phyloP scores from a whole-genome alignment of 2,113 vertebrate species.

The Excalfactoria chinensis region DNA sequence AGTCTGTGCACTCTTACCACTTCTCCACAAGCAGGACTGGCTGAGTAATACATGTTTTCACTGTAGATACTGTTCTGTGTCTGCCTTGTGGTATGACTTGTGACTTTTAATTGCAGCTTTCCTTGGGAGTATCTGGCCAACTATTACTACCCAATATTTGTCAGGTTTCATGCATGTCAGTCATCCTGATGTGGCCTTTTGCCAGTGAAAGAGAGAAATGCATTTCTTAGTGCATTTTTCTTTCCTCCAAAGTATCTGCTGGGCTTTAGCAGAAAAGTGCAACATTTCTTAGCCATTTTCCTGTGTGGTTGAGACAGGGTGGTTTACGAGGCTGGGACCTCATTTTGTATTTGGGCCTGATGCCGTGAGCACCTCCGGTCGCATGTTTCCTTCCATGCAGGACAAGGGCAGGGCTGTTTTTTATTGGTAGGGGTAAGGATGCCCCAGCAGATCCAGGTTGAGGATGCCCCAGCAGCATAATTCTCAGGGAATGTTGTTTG shows the following conservation, averaged over 20 bases:
- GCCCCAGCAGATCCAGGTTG: background rate
- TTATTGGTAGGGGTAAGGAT: background rate
- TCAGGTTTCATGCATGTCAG: background rate
- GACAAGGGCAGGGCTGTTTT: background rate
- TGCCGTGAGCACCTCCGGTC: background rate
- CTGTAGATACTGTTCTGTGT: background rate
- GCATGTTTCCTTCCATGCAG: background rate
- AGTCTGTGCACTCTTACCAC: background rate
- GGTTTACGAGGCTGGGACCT: background rate
- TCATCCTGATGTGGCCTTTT: background rate
- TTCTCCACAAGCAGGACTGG: background rate
- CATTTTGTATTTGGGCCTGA: background rate
- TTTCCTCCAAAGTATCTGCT: background rate
- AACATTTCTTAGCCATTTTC: background rate
- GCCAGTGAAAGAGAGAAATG: background rate
- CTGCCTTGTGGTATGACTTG: background rate
- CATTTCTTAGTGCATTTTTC: background rate
- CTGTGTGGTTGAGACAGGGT: background rate
- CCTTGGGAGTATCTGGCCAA: background rate
- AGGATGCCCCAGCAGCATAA: background rate
- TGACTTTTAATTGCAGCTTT: constrained; percentile 11
- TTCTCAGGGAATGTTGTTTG: background rate
- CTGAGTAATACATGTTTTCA: background rate
- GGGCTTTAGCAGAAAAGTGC: background rate
- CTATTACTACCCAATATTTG: background rate